Base-by-base conservation (phyloP, 2,797 vertebrate species). In the Acanthiza pusilla region DNA sequence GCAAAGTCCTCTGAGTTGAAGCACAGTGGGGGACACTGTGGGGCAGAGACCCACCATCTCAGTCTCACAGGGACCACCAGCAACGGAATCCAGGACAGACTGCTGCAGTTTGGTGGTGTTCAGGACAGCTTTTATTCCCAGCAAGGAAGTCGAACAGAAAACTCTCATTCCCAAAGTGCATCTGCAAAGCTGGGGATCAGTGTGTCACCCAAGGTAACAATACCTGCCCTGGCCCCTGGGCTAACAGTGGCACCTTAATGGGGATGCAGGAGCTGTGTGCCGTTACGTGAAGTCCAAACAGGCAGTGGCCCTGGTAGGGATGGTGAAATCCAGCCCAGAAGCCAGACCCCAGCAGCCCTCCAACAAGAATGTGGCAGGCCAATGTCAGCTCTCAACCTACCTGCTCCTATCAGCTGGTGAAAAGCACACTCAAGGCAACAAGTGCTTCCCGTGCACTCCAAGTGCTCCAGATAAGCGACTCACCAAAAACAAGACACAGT, bases 321-420 rank as follows among this genome's bases (percentile, higher is more conserved):
- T 4, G 42, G 47, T 21, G 19, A 88, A 83, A 77, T 32, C 38
- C 42, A 77, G 40, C 16, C 70, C 2, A 57, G n/a, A 27, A 83
- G 27, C 63, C 43, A 42, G 40, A 47, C 9, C 29, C 34, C 45
- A 50, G 78, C 45, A 58, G 13, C 2, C 5, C 51, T 91, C 54
- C 67, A 70, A 26, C 12, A 58, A 65, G 58, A 89, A 88, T 1
- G 9, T 5, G 34, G 23, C 85, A 91, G 81, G 53, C 50, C 1
- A 3, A 14, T 47, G 53, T 47, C 38, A 0, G 0, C 36, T 54
- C 40, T 47, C 79, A 72, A 77, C 36, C 43, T 66, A 80, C 60
- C 62, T 68, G 42, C 66, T 81, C 42, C 0, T 92, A 96, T 95
- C 92, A 92, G 89, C 87, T 63, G 93, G n/a, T 97, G 92, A 96